Base-by-base conservation (phyloP, 2,797 vertebrate genomes). In the Myiotriccus ornatus region DNA sequence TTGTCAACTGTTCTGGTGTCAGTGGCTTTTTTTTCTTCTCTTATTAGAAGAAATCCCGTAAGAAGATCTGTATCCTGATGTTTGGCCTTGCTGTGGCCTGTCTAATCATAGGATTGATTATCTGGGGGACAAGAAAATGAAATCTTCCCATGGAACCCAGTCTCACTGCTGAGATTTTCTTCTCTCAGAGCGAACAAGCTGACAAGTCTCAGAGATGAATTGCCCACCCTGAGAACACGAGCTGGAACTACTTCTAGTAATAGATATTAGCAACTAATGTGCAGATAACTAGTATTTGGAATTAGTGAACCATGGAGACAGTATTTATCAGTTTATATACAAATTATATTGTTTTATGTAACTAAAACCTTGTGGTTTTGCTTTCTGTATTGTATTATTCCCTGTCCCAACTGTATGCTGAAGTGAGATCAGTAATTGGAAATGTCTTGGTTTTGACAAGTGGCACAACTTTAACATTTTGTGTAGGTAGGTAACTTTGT, bases 21-120 rank as follows among this genome's bases (percentile, higher is more conserved):
- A 96, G 87, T 85, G 90, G 44, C 67, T 96, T 84, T 92, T 89
- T 92, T 82, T 95, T 59, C 82, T 91, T 25, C 89, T 97, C 97
- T 90, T 95, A 77, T 96, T 95, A 99, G 99, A 99, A 99, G 98
- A 99, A 99, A 96, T 99, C 99, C 59, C 98, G 99, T 91, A 99
- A 99, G 99, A 99, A 99, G 98, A 99, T 99, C 94, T 99, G 99
- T 93, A 98, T 99, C 97, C 97, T 99, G 89, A 97, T 98, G 49
- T 94, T 98, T 97, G 98, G 99, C 65, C 97, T 99, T 68, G 97
- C 98, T 65, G 77, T 99, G 46, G 97, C 96, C 69, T 91, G 97
- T 34, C 6, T 94, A 80, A 95, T 99, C 96, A 97, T 99, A 74
- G 95, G 55, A 93, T 5, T 99, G 74, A 74, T 99, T 78, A 98